A percentile compares a stretch with the other conserved stretches of the same genome.
Evolutionary conservation across 2,113 vertebrate genomes (phyloP).

Genomic region (Numida meleagris): DNA sequence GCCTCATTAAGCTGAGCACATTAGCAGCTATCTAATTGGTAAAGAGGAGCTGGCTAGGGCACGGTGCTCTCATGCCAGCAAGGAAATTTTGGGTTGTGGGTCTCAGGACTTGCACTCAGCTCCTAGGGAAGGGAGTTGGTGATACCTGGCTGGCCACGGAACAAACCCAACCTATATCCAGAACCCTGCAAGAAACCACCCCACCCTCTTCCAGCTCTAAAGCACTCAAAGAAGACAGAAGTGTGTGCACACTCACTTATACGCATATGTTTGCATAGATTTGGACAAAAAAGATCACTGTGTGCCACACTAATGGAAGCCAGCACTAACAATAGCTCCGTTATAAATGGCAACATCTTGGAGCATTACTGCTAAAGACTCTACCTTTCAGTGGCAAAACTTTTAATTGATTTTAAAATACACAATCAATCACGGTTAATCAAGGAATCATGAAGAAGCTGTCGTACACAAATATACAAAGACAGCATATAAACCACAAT

Average conservation of each 20-base stretch:
- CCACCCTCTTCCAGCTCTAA: not conserved
- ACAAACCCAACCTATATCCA: not conserved
- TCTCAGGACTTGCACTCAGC: not conserved
- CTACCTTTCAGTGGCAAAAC: constrained; percentile 51
- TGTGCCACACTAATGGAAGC: not conserved
- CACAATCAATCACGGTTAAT: constrained; percentile 66
- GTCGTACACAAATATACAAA: constrained; percentile 41
- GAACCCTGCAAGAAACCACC: not conserved
- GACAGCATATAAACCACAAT: constrained; percentile 70
- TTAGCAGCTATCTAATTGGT: no score
- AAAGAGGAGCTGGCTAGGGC: not conserved
- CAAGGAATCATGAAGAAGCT: constrained; percentile 62
- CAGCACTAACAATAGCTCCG: not conserved
- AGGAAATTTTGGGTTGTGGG: not conserved
- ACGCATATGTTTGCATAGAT: not conserved
- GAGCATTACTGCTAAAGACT: constrained; percentile 56
- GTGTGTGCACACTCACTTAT: rapidly evolving
- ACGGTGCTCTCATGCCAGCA: rapidly evolving
- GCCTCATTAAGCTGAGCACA: not conserved
- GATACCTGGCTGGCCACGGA: not conserved
- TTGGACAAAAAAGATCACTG: constrained; percentile 11
- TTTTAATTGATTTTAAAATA: constrained; percentile 71
- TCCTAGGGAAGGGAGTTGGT: not conserved
- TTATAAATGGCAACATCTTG: constrained; percentile 23
- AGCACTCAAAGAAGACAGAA: not conserved